phyloP scores from a whole-genome alignment of 64 coral and sea anemone genomes.

The Trachythela sp. region DNA sequence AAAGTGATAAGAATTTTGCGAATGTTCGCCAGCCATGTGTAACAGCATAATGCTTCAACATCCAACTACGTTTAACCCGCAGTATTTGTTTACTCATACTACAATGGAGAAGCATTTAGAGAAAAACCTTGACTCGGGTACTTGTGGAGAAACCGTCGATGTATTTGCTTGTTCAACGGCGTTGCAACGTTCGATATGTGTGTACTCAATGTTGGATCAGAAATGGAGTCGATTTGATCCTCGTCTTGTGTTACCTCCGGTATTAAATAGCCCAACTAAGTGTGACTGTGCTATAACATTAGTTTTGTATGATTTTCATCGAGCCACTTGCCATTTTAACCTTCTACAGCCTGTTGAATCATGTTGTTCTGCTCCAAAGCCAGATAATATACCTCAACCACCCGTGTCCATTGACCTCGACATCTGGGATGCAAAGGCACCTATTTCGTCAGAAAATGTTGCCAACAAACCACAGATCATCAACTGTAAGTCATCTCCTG shows the following conservation, averaged over 20 bases:
- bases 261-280: too few relatives aligned
- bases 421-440: not conserved
- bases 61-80: slow-evolving; percentile 24
- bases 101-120: slow-evolving; percentile 20
- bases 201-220: slow-evolving; percentile 6
- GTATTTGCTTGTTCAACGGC: slow-evolving; percentile 32
- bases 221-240: slow-evolving; percentile 21
- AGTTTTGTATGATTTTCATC: too few relatives aligned
- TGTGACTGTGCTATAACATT: too few relatives aligned
- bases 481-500: too few relatives aligned
- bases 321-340: not conserved
- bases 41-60: not conserved
- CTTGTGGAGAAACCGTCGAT: slow-evolving; percentile 40
- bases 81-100: slow-evolving; percentile 4
- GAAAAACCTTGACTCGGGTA: not conserved
- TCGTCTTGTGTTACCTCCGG: too few relatives aligned
- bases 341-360: not conserved
- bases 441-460: slow-evolving; percentile 10
- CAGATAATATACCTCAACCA: not conserved
- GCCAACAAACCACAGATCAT: too few relatives aligned
- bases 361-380: not conserved
- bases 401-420: not conserved
- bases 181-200: slow-evolving; percentile 21
- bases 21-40: too few relatives aligned
- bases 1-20: too few relatives aligned